Evolutionary conservation across 1,140 invertebrate species (phyloP).

Genomic region (Calliphora vicina): DNA sequence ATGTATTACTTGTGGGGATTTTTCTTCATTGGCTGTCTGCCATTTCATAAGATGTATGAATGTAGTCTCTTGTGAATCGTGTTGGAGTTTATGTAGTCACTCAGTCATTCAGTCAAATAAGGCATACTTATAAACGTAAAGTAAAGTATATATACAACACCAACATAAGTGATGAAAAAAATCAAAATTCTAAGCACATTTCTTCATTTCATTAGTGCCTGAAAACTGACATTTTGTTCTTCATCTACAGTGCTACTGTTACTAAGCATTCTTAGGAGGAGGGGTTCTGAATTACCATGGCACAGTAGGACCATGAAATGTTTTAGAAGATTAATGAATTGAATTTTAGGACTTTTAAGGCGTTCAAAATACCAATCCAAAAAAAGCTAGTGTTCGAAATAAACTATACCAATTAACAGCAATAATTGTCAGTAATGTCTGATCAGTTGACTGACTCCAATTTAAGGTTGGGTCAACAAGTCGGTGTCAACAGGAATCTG

Average conservation of each 20-base stretch:
- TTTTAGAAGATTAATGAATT: neutral
- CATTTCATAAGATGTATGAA: slow-evolving; percentile 25
- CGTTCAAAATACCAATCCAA: too few species aligned
- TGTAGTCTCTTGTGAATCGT: slow-evolving; percentile 36
- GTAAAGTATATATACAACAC: slow-evolving; percentile 10
- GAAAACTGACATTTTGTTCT: slow-evolving; percentile 28
- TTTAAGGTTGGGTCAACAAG: too few species aligned
- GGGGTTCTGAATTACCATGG: neutral
- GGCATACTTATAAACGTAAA: neutral
- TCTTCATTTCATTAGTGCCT: slow-evolving; percentile 58
- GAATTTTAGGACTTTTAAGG: too few species aligned
- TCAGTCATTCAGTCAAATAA: slow-evolving; percentile 10
- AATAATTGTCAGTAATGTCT: too few species aligned
- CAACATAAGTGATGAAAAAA: slow-evolving; percentile 44
- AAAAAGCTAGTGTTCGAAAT: too few species aligned
- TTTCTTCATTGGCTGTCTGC: slow-evolving; percentile 29
- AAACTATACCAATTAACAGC: too few species aligned
- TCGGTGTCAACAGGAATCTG: too few species aligned
- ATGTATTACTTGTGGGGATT: slow-evolving; percentile 9
- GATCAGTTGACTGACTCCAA: too few species aligned
- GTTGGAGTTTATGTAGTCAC: slow-evolving; percentile 19
- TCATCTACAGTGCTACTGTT: neutral
- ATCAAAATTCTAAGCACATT: slow-evolving; percentile 63
- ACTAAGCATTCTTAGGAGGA: neutral
- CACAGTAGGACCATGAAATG: neutral